Conservation (phyloP, 2,888 invertebrate species). For the Microdon myrmicae region DNA sequence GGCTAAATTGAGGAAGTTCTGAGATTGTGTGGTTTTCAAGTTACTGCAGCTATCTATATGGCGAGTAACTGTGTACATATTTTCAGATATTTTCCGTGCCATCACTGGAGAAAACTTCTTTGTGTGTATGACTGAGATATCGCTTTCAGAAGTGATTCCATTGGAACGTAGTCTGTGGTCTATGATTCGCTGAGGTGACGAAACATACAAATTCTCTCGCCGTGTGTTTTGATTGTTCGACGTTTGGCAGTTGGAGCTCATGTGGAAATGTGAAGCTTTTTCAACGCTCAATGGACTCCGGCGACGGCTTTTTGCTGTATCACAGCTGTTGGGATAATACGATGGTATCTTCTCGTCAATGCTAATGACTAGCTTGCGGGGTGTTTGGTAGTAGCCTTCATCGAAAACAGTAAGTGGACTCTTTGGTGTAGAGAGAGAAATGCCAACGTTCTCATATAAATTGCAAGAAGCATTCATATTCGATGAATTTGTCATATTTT, state of each 20-base stretch:
- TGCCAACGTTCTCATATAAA: slow-evolving; percentile 64
- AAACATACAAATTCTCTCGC: slow-evolving; percentile 64
- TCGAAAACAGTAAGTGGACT: slow-evolving; percentile 34
- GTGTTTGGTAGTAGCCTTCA: slow-evolving; percentile 62
- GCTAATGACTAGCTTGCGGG: slow-evolving; percentile 62
- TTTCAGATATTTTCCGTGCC: slow-evolving; percentile 64
- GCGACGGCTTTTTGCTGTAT: slow-evolving; percentile 59
- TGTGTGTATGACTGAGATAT: slow-evolving; percentile 28
- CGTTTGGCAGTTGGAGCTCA: slow-evolving; percentile 56
- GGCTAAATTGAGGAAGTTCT: slow-evolving; percentile 60
- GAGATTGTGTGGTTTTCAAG: slow-evolving; percentile 33
- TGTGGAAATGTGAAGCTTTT: slow-evolving; percentile 39
- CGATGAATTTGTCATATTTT: slow-evolving; percentile 56
- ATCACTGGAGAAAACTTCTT: slow-evolving; percentile 55
- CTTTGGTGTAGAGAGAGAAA: slow-evolving; percentile 9
- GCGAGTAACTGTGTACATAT: slow-evolving; percentile 64
- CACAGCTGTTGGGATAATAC: slow-evolving; percentile 66
- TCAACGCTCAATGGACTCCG: slow-evolving; percentile 55
- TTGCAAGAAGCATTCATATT: slow-evolving; percentile 42
- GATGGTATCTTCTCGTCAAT: slow-evolving; percentile 67
- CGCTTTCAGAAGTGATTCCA: slow-evolving; percentile 10
- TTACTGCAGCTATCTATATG: slow-evolving; percentile 16
- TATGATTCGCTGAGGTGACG: slow-evolving; percentile 63
- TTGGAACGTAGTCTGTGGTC: slow-evolving; percentile 60
- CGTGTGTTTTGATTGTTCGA: slow-evolving; percentile 58